phyloP scores from a whole-genome alignment of 92 coral and sea anemone species.

The Epizoanthus stellaris region DNA sequence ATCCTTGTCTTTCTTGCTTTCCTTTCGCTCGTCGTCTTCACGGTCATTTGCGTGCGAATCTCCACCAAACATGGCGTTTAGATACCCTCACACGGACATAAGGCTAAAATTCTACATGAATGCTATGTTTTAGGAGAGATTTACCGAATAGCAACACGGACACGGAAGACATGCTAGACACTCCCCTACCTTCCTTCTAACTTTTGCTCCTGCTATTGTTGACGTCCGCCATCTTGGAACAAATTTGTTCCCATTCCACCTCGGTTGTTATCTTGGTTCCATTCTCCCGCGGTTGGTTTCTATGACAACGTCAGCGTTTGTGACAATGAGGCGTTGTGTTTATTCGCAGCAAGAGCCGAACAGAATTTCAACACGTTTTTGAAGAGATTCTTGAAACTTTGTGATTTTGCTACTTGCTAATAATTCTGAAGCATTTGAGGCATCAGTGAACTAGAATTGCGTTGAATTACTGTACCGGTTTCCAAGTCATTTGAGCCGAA shows the following conservation, averaged over 20 bases:
- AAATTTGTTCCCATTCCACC: constrained; percentile 34
- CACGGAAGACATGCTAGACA: constrained; percentile 40
- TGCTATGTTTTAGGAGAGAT: neutral
- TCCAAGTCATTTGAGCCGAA: neutral
- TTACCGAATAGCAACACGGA: neutral
- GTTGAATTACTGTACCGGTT: no score
- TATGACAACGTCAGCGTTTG: constrained; percentile 49
- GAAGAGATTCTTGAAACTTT: neutral
- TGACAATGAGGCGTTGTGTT: constrained; percentile 27
- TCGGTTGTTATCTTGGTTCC: constrained; percentile 1
- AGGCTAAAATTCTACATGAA: constrained; percentile 16
- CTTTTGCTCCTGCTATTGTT: neutral
- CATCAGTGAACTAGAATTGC: no score
- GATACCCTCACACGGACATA: neutral
- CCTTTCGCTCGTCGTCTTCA: constrained; percentile 92
- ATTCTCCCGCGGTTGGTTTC: constrained; percentile 42
- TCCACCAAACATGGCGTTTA: constrained; percentile 39
- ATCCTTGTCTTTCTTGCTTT: constrained; percentile 88
- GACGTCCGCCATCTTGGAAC: constrained; percentile 79
- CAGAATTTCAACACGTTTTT: neutral
- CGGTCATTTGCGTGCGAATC: constrained; percentile 74
- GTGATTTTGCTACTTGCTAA: neutral
- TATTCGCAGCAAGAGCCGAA: no score
- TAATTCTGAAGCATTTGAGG: neutral
- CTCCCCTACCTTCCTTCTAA: constrained; percentile 40